These are phyloP conservation scores for Gymnoscopelus microlampas DNA, from an alignment of 2,797 vertebrate species.

Conservation along the genomic window DNA sequence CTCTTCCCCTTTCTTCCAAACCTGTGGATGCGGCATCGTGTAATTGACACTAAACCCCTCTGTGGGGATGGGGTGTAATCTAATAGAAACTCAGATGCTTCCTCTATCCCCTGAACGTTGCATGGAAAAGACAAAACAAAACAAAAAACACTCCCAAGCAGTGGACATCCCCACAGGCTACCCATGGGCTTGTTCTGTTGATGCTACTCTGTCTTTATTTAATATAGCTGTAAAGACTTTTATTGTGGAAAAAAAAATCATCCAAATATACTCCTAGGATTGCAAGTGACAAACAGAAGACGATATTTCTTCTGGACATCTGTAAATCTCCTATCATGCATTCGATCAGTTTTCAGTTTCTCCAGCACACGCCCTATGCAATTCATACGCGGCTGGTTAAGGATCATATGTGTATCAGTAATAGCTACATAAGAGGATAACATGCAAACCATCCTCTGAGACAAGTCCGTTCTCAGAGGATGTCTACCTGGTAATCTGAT, in stretches of 20 bases:
- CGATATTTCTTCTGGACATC: slow-evolving; percentile 61
- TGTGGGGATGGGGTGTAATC: slow-evolving; percentile 43
- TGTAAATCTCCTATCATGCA: slow-evolving; percentile 58
- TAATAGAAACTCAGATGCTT: slow-evolving; percentile 60
- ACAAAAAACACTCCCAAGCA: slow-evolving; percentile 14
- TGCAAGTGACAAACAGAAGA: slow-evolving; percentile 59
- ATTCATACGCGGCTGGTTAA: slow-evolving; percentile 62
- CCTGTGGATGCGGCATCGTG: slow-evolving; percentile 51
- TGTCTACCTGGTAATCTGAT: slow-evolving; percentile 66
- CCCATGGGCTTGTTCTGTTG: slow-evolving; percentile 41
- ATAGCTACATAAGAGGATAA: slow-evolving; percentile 50
- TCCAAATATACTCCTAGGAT: slow-evolving; percentile 61
- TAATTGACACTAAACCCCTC: slow-evolving; percentile 53
- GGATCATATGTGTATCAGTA: slow-evolving; percentile 25
- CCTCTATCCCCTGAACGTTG: slow-evolving; percentile 63
- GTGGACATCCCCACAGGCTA: slow-evolving; percentile 24
- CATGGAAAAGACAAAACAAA: slow-evolving; percentile 49
- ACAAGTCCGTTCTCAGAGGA: slow-evolving; percentile 28
- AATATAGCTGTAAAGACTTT: slow-evolving; percentile 64
- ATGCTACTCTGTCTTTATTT: slow-evolving; percentile 60
- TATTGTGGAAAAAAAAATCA: slow-evolving; percentile 54
- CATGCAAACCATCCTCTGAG: slow-evolving; percentile 40
- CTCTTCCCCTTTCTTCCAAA: slow-evolving; percentile 34
- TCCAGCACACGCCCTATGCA: slow-evolving; percentile 79
- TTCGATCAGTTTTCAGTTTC: slow-evolving; percentile 54